Evolutionary conservation across 2,888 invertebrate genomes (phyloP).

Genomic region (Zhuqinia jingwanae): DNA sequence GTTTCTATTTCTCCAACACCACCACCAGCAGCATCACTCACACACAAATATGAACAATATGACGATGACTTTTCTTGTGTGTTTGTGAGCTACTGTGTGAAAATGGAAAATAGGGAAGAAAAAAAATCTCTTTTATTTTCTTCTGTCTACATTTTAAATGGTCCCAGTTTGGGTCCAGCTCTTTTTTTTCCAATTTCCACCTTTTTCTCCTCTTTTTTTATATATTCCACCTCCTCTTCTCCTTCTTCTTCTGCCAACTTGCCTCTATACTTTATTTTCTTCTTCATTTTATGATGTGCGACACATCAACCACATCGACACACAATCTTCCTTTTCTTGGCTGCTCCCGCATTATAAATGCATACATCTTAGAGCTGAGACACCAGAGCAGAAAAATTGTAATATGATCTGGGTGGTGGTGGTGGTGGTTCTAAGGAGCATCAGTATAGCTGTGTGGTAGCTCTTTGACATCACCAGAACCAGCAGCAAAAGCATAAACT

Average conservation of each 20-base stretch:
- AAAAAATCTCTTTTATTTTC: constrained; percentile 53
- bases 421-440: too few relatives aligned
- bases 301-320: neutral
- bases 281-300: neutral
- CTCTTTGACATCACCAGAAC: too few relatives aligned
- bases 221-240: neutral
- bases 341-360: neutral
- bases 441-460: too few relatives aligned
- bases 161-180: constrained; percentile 44
- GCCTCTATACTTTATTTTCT: too few relatives aligned
- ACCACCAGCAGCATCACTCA: neutral
- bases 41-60: too few relatives aligned
- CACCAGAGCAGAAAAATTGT: constrained; percentile 28
- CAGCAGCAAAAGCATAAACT: constrained; percentile 5
- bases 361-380: neutral
- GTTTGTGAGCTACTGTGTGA: too few relatives aligned
- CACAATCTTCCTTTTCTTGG: neutral
- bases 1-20: neutral
- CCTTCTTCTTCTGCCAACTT: too few relatives aligned
- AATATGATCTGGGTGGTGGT: too few relatives aligned
- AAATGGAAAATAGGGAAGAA: neutral
- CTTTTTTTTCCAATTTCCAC: constrained; percentile 56
- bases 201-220: constrained; percentile 10
- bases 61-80: neutral
- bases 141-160: constrained; percentile 57